Base-by-base conservation (phyloP, 2,888 invertebrate species). In the Fragum whitleyi region DNA sequence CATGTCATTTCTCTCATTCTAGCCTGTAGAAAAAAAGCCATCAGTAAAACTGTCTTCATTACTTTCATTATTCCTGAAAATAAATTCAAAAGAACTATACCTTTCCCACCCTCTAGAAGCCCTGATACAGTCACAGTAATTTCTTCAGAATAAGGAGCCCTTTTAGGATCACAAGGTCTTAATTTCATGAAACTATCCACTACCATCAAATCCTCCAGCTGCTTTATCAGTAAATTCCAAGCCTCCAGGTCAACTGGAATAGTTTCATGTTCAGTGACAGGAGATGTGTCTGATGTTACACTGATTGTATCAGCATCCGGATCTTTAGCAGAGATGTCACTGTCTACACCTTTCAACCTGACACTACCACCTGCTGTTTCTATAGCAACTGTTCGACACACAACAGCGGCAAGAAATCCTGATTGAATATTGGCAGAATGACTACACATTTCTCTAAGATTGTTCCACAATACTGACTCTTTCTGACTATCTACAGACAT, bases 151-250 rank as follows among this genome's bases (percentile, higher is more conserved):
- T 76, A 57, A 7, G 67, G 62, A 2, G 79, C 73, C 61, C 84
- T 79, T 7, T 69, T 71, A 51, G 42, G 23, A 32, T 77, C 81
- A 51, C 79, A 42, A 21, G 84, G 86, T 29, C 86, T 79, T 16
- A 89, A 53, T 36, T 89, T 86, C 6, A 93, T 87, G 32, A 93
- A 87, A 67, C 89, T 86, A 75, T 87, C 95, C 23, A 93, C 79
- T 73, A 97, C 95, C 2, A 97, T 96, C 1, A 97, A 96, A 93
- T 98, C 98, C 93, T 98, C 98, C 62, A 98, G 95, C 95, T 98
- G 98, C 73, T 97, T 97, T 55, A 97, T 96, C 0, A 98, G 94
- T 67, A 97, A 94, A 21, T 97, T 96, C 97, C 98, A 98, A 92
- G 97, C 96, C 57, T 97, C 96, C 89, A 96, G 96, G 92, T 98